These are phyloP conservation scores for Melitaea cinxia DNA, from an alignment of 1,140 invertebrate genomes.

Conservation along the genomic window DNA sequence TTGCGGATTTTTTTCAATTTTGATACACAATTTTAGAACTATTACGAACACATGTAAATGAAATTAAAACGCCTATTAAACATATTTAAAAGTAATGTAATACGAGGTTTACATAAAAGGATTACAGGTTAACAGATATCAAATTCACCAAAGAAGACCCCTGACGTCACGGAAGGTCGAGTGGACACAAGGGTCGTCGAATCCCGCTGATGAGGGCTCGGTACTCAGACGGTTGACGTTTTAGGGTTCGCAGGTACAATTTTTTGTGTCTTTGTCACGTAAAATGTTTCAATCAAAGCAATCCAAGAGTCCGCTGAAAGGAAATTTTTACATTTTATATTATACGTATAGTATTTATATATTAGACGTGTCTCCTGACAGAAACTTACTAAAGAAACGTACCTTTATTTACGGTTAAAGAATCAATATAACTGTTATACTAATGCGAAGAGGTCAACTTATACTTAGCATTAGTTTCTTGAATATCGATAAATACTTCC, in stretches of 20 bases:
- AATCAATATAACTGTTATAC: too few relatives aligned
- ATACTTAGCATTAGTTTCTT: too few relatives aligned
- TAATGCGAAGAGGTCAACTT: too few relatives aligned
- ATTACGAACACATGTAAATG: neutral
- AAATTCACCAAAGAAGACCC: slow-evolving; percentile 32
- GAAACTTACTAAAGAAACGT: too few relatives aligned
- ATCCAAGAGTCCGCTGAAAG: too few relatives aligned
- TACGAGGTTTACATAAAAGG: slow-evolving; percentile 7
- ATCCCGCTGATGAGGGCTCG: slow-evolving; percentile 44
- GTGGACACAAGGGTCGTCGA: slow-evolving; percentile 43
- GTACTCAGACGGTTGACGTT: slow-evolving; percentile 26
- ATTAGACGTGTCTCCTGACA: too few relatives aligned
- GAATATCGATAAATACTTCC: too few relatives aligned
- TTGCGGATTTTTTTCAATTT: too few relatives aligned
- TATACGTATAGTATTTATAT: too few relatives aligned
- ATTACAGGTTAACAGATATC: slow-evolving; percentile 24
- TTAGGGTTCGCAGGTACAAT: slow-evolving; percentile 26
- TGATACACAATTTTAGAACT: too few relatives aligned
- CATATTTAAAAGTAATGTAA: neutral
- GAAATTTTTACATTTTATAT: too few relatives aligned
- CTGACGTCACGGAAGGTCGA: slow-evolving; percentile 42
- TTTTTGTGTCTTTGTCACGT: slow-evolving; percentile 13
- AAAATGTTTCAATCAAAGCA: neutral
- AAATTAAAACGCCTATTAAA: neutral
- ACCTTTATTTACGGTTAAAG: too few relatives aligned